A percentile compares a stretch with the other conserved stretches of the same genome.
phyloP scores from a whole-genome alignment of 2,888 invertebrate genomes.

The Parascotia fuliginaria region DNA sequence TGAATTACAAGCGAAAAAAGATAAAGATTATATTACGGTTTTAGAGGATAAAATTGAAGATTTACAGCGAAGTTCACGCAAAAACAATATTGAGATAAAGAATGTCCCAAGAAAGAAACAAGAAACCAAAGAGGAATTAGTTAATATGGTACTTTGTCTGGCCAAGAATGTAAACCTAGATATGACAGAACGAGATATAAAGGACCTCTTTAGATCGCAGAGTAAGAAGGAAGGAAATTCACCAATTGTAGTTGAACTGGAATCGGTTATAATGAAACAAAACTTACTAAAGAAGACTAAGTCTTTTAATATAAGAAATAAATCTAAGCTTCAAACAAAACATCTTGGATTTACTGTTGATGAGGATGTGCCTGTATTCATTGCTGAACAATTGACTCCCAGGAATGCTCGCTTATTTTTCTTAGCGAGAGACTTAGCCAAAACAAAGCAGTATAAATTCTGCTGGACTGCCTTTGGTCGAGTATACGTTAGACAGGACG shows the following conservation, averaged over 20 bases:
- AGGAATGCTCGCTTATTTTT: not conserved
- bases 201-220: not conserved
- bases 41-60: constrained; percentile 5
- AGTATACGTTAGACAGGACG: not conserved
- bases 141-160: not conserved
- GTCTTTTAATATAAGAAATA: not conserved
- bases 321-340: not conserved
- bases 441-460: not conserved
- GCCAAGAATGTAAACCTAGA: not conserved
- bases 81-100: not conserved
- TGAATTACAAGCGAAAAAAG: not conserved
- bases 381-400: not conserved
- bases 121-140: constrained; percentile 1
- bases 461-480: not conserved
- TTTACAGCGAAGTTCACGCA: not conserved
- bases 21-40: not conserved
- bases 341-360: not conserved
- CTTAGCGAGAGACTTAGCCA: not conserved
- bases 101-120: not conserved
- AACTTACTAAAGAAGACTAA: not conserved
- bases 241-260: not conserved
- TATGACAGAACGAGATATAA: too few species aligned
- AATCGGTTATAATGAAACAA: too few species aligned
- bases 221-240: too few species aligned
- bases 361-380: not conserved